phyloP scores from a whole-genome alignment of 2,888 invertebrate species.

The Melipona beecheii region DNA sequence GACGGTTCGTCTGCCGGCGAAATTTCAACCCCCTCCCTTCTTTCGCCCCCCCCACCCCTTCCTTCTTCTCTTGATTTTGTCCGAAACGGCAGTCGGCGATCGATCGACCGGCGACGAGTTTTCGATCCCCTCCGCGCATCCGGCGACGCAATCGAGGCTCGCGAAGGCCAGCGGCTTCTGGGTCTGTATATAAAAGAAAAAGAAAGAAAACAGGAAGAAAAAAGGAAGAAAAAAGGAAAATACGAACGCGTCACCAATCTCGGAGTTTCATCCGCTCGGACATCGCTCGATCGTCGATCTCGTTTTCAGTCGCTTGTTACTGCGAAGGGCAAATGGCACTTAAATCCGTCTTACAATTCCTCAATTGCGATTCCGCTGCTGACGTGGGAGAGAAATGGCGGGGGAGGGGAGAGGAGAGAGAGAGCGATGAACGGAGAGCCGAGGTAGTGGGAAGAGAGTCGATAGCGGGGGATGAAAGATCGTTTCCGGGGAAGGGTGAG shows the following conservation, averaged over 20 bases:
- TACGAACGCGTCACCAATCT: constrained; percentile 24
- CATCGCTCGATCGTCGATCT: constrained; percentile 42
- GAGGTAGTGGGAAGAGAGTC: constrained; percentile 14
- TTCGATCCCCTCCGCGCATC: neutral
- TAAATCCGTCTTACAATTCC: constrained; percentile 74
- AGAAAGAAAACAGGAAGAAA: neutral
- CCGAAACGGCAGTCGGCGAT: neutral
- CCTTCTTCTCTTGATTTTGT: neutral
- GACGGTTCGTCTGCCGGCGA: constrained; percentile 24
- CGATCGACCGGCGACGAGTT: neutral
- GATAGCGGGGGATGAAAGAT: constrained; percentile 38
- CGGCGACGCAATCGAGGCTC: constrained; percentile 30
- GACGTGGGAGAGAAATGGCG: constrained; percentile 31
- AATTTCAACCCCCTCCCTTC: neutral
- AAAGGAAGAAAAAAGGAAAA: neutral
- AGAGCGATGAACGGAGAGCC: neutral
- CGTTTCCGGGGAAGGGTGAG: constrained; percentile 16
- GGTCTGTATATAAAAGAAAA: constrained; percentile 38
- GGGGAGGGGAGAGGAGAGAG: constrained; percentile 2
- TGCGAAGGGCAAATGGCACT: constrained; percentile 74
- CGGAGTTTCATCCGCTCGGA: constrained; percentile 15
- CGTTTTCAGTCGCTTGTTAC: constrained; percentile 51
- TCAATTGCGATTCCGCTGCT: constrained; percentile 65
- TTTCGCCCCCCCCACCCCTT: neutral
- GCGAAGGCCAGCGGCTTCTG: constrained; percentile 13